Conservation (phyloP, 2,113 vertebrate genomes). For the Leiothrix lutea region DNA sequence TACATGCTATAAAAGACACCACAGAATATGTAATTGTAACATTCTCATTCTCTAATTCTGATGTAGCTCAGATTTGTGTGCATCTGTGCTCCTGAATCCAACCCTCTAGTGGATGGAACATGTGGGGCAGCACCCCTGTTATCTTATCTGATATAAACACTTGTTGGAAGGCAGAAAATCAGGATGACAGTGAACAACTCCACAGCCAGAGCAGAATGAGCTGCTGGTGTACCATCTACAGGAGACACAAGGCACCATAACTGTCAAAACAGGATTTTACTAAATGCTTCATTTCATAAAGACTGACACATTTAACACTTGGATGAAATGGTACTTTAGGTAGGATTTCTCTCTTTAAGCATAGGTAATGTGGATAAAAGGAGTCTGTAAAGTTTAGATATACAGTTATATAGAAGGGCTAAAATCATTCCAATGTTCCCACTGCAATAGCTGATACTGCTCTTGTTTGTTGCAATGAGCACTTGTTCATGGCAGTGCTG, state of each 20-base stretch:
- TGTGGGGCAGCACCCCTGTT: not conserved
- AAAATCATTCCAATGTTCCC: not conserved
- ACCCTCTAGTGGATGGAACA: not conserved
- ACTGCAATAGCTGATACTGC: not conserved
- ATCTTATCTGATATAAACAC: not conserved
- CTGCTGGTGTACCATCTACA: not conserved
- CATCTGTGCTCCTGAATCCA: not conserved
- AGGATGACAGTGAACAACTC: not conserved
- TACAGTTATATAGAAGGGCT: not conserved
- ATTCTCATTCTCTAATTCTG: not conserved
- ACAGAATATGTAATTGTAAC: fast-evolving
- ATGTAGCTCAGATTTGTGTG: not conserved
- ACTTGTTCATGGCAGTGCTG: not conserved
- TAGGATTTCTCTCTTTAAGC: not conserved
- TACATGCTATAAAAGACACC: not conserved
- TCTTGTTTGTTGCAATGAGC: not conserved
- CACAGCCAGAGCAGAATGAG: not conserved
- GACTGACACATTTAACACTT: not conserved
- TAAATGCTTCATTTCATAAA: not conserved
- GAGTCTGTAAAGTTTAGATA: not conserved
- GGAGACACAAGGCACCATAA: not conserved
- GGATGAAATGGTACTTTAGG: not conserved
- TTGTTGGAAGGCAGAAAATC: not conserved
- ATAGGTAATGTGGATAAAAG: not conserved
- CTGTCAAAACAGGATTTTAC: not conserved